Evolutionary conservation across 2,888 invertebrate genomes (phyloP), one percentile per base, ranked within the genome.

Genomic region (Callinectes sapidus): DNA sequence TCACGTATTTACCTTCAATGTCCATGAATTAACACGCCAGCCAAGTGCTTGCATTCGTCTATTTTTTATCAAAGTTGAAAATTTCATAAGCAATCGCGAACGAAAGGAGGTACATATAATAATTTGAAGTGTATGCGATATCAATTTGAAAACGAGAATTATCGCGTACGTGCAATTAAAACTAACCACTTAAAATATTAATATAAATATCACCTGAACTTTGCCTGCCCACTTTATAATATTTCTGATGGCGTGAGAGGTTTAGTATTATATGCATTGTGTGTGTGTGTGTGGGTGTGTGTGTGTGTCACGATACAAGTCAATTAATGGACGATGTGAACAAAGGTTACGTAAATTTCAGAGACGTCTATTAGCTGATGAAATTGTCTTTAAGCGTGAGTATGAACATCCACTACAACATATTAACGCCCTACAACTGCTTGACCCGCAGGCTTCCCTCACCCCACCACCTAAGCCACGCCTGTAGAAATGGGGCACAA

Each of bases 1-100:
- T 32, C 81, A 35, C 81, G 81, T 81, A 35, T 81, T 81, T 81
- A 81, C 81, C 81, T 81, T 81, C 81, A 35, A 81, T 81, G 81
- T 32, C 32, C 81, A 81, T 81, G 81, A 81, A 81, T 81, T 81
- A 81, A 81, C 81, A 81, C 81, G 81, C 32, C 32, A 18, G 81
- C 32, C 81, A 81, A 35, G 81, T 81, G 81, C 81, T 81, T 35
- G 35, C 77, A 18, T 81, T 35, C 32, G 16, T 81, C 6, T 35
- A 35, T 81, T 32, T 32, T 81, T 35, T 3, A 16, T 81, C 32
- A 81, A 81, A 81, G 81, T 81, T 81, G 14, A 81, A 81, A 32
- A 81, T 81, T 35, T 32, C 81, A 35, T 81, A 81, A 81, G 16
- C 35, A 81, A 32, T 81, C 32, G 13, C 35, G 35, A 81, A 32